These are phyloP conservation scores for Corythoichthys haematopterus DNA, from an alignment of 2,113 vertebrate species.

Conservation along the genomic window DNA sequence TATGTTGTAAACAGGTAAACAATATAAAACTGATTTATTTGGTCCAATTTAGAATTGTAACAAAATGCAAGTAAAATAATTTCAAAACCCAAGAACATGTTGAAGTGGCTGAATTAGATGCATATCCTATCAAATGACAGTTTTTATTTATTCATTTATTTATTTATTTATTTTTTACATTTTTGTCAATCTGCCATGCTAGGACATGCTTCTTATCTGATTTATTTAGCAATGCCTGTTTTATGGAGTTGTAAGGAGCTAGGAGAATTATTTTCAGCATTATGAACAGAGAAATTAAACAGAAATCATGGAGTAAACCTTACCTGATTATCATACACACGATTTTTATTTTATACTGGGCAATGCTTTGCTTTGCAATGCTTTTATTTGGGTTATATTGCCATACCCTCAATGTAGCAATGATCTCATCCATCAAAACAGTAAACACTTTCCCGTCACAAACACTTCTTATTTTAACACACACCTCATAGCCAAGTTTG, in stretches of 20 bases:
- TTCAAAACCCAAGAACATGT: background rate
- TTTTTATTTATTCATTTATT: no score
- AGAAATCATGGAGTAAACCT: background rate
- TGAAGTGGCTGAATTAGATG: background rate
- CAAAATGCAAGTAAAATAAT: background rate
- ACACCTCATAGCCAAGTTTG: conserved; percentile 8
- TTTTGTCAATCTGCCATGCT: background rate
- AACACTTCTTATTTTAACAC: conserved; percentile 14
- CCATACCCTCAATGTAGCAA: conserved; percentile 1
- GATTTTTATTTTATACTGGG: background rate
- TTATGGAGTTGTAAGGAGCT: background rate
- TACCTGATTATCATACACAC: background rate
- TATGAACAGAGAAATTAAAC: background rate
- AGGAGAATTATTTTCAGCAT: background rate
- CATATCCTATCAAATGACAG: background rate
- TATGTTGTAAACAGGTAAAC: background rate
- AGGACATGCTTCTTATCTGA: background rate
- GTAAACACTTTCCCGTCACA: conserved; percentile 5
- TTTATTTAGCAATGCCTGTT: background rate
- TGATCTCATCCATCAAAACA: background rate
- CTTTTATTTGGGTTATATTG: conserved; percentile 2
- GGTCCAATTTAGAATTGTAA: no score
- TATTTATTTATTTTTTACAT: background rate
- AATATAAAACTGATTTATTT: background rate
- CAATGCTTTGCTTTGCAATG: background rate